Evolutionary conservation across 1,140 invertebrate species (phyloP).

Genomic region (Heliothis virescens): DNA sequence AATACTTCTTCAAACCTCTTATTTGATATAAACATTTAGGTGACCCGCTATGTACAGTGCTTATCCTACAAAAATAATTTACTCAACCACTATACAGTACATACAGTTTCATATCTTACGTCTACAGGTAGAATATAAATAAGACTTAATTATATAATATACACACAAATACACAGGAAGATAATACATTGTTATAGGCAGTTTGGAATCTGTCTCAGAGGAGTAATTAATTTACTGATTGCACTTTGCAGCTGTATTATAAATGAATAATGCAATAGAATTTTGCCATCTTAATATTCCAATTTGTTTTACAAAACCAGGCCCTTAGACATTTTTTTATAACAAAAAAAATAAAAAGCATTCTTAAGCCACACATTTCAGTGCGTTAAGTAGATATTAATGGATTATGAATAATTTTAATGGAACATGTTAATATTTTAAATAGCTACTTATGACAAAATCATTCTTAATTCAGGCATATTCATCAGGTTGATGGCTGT

Average conservation of each 20-base stretch:
- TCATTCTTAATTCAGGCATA: too few species aligned
- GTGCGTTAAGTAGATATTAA: too few species aligned
- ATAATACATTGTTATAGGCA: slow-evolving; percentile 63
- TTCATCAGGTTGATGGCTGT: too few species aligned
- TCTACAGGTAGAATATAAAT: slow-evolving; percentile 73
- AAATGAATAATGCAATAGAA: too few species aligned
- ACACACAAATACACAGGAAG: slow-evolving; percentile 65
- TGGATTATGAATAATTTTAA: too few species aligned
- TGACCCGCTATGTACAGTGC: slow-evolving; percentile 80
- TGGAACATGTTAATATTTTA: too few species aligned
- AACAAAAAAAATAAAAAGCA: too few species aligned
- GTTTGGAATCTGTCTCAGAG: slow-evolving; percentile 42
- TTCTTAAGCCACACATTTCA: too few species aligned
- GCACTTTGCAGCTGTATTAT: neutral
- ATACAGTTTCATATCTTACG: slow-evolving; percentile 71
- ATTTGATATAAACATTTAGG: slow-evolving; percentile 78
- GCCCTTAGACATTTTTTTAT: too few species aligned
- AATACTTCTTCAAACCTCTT: slow-evolving; percentile 69
- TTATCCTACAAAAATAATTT: slow-evolving; percentile 85
- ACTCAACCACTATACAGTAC: slow-evolving; percentile 80
- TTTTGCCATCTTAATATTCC: too few species aligned
- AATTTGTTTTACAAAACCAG: too few species aligned
- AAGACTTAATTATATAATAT: slow-evolving; percentile 67
- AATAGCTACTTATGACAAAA: too few species aligned
- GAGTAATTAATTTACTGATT: neutral